Base-by-base conservation (phyloP, 1,140 invertebrate species). In the Amyelois transitella region DNA sequence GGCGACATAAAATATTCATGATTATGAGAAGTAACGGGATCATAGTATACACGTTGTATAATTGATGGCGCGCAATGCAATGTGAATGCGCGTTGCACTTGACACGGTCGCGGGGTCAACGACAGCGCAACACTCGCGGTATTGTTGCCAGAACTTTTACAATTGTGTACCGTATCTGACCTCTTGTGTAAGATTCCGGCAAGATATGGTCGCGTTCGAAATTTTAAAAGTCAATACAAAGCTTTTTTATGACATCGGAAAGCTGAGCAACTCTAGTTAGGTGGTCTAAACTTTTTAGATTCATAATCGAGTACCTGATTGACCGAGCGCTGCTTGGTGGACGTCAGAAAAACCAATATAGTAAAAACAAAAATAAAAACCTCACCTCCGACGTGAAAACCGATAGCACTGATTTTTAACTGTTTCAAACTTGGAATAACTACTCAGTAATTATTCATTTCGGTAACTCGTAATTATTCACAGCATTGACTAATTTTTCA, bases 91-190 rank as follows among this genome's bases (percentile, higher is more conserved):
- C 44, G 38, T 64, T 81, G 75, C 79, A 81, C 77, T 82, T 83
- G 74, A 78, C 76, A 75, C 72, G 52, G 67, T 58, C 58, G 59
- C 64, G 64, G 55, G 78, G 76, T 83, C 77, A 81, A 75, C 73
- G 76, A 68, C 75, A 72, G 61, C 43, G 49, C 44, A 43, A 44
- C 50, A n/a, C 38, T 52, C 66, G 64, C 69, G 64, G 57, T 64
- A 71, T 69, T 74, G 66, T 74, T 66, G 58, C 63, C 55, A 48
- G 21, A 51, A 28, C 52, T 45, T 62, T 55, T 52, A 62, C 64
- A 69, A 70, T 65, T 49, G 19, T 69, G 55, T 65, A 69, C 64
- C 69, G 72, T 69, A 66, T 59, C 55, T 72, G 69, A 77, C 69
- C 74, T 68, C 64, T 45, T 32, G 55, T 49, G 48, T 18, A 32